A percentile compares a stretch with the other conserved stretches of the same genome.
phyloP scores from a whole-genome alignment of 2,888 invertebrate species.

The Anorthoa munda region DNA sequence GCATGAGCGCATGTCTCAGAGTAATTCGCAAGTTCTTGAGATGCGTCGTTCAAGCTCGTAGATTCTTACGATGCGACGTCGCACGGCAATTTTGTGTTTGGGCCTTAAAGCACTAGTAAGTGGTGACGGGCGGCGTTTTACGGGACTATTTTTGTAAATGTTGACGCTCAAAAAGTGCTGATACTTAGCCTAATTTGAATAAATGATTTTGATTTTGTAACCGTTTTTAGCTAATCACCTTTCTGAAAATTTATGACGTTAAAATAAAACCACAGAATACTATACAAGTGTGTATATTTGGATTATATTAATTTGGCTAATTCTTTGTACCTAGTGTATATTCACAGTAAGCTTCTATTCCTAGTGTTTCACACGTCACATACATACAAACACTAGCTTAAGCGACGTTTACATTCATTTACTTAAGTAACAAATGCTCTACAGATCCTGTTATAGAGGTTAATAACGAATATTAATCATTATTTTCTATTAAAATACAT shows the following conservation, averaged over 20 bases:
- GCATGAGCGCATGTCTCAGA: too few species aligned
- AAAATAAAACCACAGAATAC: constrained; percentile 54
- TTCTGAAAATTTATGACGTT: background rate
- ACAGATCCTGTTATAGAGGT: constrained; percentile 33
- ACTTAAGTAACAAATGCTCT: constrained; percentile 36
- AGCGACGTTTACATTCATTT: constrained; percentile 17
- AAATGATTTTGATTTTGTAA: too few species aligned
- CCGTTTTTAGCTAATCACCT: too few species aligned
- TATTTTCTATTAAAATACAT: background rate
- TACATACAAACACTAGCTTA: constrained; percentile 21
- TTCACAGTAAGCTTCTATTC: constrained; percentile 63
- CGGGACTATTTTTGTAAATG: too few species aligned
- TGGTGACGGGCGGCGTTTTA: too few species aligned
- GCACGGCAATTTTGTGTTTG: too few species aligned
- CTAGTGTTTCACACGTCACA: constrained; percentile 58
- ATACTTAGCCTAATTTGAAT: too few species aligned
- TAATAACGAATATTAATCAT: background rate
- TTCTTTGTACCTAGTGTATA: constrained; percentile 78
- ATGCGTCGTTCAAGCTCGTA: background rate
- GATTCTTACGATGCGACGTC: background rate
- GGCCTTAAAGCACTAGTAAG: too few species aligned
- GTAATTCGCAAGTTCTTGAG: background rate
- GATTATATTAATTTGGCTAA: constrained; percentile 80
- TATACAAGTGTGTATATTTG: constrained; percentile 73
- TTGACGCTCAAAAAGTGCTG: too few species aligned